phyloP scores from a whole-genome alignment of 2,888 invertebrate species.

The Plebejus melissa region DNA sequence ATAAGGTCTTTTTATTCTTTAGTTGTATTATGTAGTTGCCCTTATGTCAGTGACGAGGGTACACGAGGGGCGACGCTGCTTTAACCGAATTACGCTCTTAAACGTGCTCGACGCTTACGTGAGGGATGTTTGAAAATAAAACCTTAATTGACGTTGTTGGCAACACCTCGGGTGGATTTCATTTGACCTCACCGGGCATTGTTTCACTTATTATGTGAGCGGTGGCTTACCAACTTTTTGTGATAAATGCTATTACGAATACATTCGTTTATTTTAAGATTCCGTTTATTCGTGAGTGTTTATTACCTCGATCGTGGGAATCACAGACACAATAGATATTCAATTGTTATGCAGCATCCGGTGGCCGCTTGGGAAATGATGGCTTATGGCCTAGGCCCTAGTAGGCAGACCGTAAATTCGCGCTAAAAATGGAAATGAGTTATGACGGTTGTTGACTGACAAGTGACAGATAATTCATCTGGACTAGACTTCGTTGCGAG shows the following conservation, averaged over 20 bases:
- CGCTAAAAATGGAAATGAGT: too few species aligned
- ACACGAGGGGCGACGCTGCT: slow-evolving; percentile 54
- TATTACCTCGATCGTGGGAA: too few species aligned
- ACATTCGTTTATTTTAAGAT: background rate
- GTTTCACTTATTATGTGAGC: background rate
- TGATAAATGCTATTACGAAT: background rate
- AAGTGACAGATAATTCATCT: background rate
- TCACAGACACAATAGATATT: too few species aligned
- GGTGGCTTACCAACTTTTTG: background rate
- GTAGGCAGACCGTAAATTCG: too few species aligned
- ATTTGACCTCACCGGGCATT: background rate
- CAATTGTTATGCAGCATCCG: too few species aligned
- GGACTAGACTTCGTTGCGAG: background rate
- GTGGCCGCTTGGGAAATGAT: too few species aligned
- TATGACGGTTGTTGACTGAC: background rate
- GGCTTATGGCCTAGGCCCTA: too few species aligned
- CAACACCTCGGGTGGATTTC: background rate
- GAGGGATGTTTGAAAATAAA: slow-evolving; percentile 28
- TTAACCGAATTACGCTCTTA: slow-evolving; percentile 49
- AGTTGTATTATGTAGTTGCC: slow-evolving; percentile 46
- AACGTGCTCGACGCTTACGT: slow-evolving; percentile 31
- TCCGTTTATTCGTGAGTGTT: background rate
- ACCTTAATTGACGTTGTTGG: slow-evolving; percentile 16
- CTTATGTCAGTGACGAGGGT: slow-evolving; percentile 61
- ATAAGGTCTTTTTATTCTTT: slow-evolving; percentile 17